phyloP scores from a whole-genome alignment of 2,797 vertebrate species.

The Eulemur rubriventer region DNA sequence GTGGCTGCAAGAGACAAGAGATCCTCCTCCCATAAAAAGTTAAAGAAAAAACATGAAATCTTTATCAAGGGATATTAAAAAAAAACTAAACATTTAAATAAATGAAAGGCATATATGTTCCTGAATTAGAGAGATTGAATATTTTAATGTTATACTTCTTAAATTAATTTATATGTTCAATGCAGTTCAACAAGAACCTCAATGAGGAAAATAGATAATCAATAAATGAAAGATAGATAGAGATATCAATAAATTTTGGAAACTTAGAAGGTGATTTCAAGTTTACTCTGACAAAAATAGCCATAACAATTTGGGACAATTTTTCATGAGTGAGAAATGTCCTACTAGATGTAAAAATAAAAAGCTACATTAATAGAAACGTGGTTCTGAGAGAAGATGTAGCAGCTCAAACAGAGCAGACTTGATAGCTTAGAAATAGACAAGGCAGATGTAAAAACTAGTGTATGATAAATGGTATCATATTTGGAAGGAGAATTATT shows the following conservation, averaged over 20 bases:
- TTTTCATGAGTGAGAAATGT: not conserved
- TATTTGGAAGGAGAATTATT: not conserved
- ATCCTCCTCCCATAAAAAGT: not conserved
- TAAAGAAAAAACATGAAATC: not conserved
- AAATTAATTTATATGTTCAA: not conserved
- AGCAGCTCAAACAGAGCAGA: not conserved
- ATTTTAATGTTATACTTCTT: not conserved
- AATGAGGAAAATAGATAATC: not conserved
- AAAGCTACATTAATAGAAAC: not conserved
- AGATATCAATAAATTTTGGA: not conserved
- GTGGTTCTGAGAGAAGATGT: not conserved
- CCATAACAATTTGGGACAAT: not conserved
- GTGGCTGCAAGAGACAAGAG: not conserved
- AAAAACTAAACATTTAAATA: not conserved
- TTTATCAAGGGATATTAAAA: not conserved
- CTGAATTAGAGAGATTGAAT: not conserved
- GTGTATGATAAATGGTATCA: not conserved
- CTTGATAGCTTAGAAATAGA: not conserved
- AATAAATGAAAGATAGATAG: not conserved
- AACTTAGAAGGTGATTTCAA: not conserved
- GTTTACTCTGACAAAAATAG: not conserved
- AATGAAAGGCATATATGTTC: not conserved
- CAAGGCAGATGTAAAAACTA: not conserved
- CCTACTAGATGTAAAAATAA: not conserved
- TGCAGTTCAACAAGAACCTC: not conserved